Conservation (phyloP, 1,140 invertebrate genomes). For the Drepana arcuata region DNA sequence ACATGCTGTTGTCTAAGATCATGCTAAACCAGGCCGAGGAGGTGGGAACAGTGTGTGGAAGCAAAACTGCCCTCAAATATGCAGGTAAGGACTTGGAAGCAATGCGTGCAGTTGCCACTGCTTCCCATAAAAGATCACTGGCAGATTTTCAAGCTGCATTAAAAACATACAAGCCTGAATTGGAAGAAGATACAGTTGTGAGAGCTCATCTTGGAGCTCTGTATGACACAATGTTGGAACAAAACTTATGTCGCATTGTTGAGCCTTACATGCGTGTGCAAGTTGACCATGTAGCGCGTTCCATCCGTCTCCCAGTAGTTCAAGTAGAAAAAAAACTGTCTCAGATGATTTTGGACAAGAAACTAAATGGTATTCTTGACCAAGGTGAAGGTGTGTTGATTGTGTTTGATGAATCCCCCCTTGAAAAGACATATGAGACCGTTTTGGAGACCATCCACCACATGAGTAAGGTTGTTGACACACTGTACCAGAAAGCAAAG, state of each 20-base stretch:
- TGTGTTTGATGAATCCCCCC: conserved; percentile 95
- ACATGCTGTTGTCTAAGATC: conserved; percentile 99
- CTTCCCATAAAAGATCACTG: conserved; percentile 95
- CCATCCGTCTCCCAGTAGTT: conserved; percentile 89
- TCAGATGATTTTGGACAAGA: conserved; percentile 99
- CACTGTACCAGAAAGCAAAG: conserved; percentile 98
- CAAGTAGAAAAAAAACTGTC: conserved; percentile 99
- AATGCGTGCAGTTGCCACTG: conserved; percentile 96
- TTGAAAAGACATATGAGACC: conserved; percentile 97
- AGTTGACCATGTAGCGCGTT: conserved; percentile 76
- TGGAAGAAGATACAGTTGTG: conserved; percentile 97
- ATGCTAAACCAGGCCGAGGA: conserved; percentile 97
- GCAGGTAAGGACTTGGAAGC: conserved; percentile 96
- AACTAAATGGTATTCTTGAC: conserved; percentile 96
- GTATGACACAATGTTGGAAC: conserved; percentile 99
- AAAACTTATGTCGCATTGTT: conserved; percentile 98
- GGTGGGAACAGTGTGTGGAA: conserved; percentile 95
- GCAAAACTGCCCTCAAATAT: conserved; percentile 97
- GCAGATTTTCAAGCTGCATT: conserved; percentile 92
- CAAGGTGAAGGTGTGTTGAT: conserved; percentile 97
- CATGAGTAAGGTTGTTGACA: conserved; percentile 99
- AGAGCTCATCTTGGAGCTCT: conserved; percentile 95
- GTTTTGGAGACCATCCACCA: conserved; percentile 97
- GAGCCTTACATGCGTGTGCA: conserved; percentile 98
- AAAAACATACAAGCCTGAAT: conserved; percentile 88